Base-by-base conservation (phyloP, 2,888 invertebrate genomes). In the Morpho helenor region DNA sequence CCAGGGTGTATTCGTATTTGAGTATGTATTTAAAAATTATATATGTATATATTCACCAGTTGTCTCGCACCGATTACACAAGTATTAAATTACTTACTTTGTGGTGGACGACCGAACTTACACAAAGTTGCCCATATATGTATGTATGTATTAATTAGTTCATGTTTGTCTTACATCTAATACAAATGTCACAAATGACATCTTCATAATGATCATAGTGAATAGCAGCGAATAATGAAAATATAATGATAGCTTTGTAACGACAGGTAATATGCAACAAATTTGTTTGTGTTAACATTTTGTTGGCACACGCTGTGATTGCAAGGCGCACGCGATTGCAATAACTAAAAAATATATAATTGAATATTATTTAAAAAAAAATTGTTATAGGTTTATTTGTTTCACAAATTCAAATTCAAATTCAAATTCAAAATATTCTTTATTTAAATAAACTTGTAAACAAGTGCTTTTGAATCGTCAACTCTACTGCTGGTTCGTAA, bases 291-390 rank as follows among this genome's bases (percentile, higher is more conserved):
- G 16, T 16, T 48, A 57, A 43, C 47, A 57, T 49, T 49, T 57
- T 57, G 57, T 57, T 48, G 48, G 39, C 57, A 45, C 8, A 7
- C 44, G 39, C 40, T 9, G 22, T 39, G 40, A 41, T 54, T 57
- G 39, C 43, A 56, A 52, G 58, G 48, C 49, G 52, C 60, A 55
- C 58, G 53, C 52, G 52, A 50, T 10, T 6, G n/a, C 52, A 47
- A 56, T 58, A 49, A 47, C 47, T 57, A 49, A 44, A 52, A 45
- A 52, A 61, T 45, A 16, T 2, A 16, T 16, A 47, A 59, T 62
- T 57, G 56, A 56, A 56, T 56, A 50, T 61, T 52, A 57, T 65
- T 63, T 63, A 57, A 46, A 48, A 63, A 61, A 16, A 16, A 63
- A 52, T 52, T 42, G 55, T 65, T 65, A 63, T 59, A 57, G 39